Evolutionary conservation across 2,797 vertebrate species (phyloP).

Genomic region (Halcyon chelicuti): DNA sequence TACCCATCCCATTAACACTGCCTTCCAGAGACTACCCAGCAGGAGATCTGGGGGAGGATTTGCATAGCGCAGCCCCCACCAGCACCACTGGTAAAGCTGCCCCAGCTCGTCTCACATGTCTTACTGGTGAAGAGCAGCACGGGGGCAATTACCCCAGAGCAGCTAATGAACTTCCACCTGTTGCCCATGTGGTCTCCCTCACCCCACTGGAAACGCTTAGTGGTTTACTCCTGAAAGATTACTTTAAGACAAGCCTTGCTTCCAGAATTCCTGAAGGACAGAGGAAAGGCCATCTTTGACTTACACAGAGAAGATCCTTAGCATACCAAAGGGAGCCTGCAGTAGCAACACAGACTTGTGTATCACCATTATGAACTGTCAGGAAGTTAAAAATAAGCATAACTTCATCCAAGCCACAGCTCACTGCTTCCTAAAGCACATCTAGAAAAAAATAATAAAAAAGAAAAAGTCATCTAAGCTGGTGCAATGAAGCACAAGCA

Average conservation of each 20-base stretch:
- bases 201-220: background rate
- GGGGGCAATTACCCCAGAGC: background rate
- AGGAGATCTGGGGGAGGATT: background rate
- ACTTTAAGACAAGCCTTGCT: constrained; percentile 1
- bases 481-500: constrained; percentile 34
- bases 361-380: constrained; percentile 22
- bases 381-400: constrained; percentile 49
- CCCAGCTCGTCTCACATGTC: background rate
- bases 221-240: background rate
- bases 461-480: background rate
- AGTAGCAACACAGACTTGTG: background rate
- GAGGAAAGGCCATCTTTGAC: background rate
- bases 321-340: constrained; percentile 1
- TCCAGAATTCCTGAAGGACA: constrained; percentile 7
- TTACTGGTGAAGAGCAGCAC: background rate
- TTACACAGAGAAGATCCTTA: background rate
- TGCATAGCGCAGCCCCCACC: background rate
- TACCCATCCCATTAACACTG: background rate
- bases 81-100: background rate
- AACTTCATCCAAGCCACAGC: constrained; percentile 39
- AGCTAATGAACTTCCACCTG: background rate
- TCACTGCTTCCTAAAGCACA: constrained; percentile 40
- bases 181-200: background rate
- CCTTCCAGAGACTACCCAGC: background rate
- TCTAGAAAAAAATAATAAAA: background rate